A percentile compares a stretch with the other conserved stretches of the same genome.
Evolutionary conservation across 1,140 invertebrate genomes (phyloP).

Genomic region (Phenacoccus solenopsis): DNA sequence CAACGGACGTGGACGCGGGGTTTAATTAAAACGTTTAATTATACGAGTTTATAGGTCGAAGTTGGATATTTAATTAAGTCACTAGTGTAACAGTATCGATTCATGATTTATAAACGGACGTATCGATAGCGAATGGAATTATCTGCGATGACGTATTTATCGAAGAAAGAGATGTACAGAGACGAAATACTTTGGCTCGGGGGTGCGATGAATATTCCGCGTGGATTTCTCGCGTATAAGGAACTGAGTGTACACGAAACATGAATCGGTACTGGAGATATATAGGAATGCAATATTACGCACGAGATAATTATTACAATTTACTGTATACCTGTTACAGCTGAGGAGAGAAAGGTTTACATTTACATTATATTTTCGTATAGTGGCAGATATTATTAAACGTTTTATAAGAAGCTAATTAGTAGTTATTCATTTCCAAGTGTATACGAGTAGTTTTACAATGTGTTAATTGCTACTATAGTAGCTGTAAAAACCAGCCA

Average conservation of each 20-base stretch:
- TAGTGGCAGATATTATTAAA: neutral
- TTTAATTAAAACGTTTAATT: neutral
- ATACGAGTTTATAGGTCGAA: neutral
- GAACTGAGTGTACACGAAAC: no score
- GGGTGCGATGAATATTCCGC: no score
- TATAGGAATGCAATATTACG: neutral
- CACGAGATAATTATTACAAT: neutral
- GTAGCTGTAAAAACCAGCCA: constrained; percentile 13
- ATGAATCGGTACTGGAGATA: no score
- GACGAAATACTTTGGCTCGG: no score
- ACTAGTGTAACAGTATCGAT: neutral
- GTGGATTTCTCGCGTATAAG: no score
- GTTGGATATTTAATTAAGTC: neutral
- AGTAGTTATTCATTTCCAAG: constrained; percentile 12
- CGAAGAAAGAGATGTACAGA: no score
- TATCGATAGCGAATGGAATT: no score
- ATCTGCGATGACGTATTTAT: no score
- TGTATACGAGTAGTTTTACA: constrained; percentile 13
- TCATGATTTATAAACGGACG: neutral
- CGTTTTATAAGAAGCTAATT: constrained; percentile 3
- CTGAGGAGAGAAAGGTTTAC: neutral
- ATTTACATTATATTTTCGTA: constrained; percentile 3
- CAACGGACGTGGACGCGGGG: neutral
- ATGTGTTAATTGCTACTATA: constrained; percentile 15
- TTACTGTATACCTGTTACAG: no score